Evolutionary conservation across 2,797 vertebrate genomes (phyloP).

Genomic region (Epinephelus awoara): DNA sequence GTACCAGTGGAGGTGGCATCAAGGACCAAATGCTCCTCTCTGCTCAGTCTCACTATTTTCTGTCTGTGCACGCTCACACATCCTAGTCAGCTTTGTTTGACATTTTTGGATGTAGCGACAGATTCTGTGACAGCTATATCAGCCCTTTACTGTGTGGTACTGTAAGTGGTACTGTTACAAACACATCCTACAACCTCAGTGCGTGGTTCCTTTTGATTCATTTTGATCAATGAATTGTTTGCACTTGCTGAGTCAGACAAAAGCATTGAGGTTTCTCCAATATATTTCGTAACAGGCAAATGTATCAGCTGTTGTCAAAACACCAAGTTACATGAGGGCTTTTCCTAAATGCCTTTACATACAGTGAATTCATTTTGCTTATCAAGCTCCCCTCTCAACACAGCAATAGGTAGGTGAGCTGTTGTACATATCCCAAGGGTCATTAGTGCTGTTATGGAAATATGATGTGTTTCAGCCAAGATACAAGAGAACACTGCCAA

Average conservation of each 20-base stretch:
- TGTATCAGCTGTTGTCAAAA: constrained; percentile 1
- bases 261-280: neutral
- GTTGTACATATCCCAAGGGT: neutral
- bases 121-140: neutral
- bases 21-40: constrained; percentile 38
- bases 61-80: neutral
- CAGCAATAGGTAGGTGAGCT: neutral
- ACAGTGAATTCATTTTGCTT: neutral
- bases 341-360: neutral
- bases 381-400: neutral
- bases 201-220: neutral
- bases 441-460: constrained; percentile 1
- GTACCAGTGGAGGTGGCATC: constrained; percentile 53
- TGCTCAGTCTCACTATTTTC: neutral
- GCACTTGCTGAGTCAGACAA: neutral
- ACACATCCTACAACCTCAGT: neutral
- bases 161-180: neutral
- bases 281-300: neutral
- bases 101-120: constrained; percentile 10
- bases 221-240: neutral
- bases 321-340: neutral
- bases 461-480: neutral
- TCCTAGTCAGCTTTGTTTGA: constrained; percentile 19
- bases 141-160: neutral
- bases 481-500: neutral